A percentile compares a stretch with the other conserved stretches of the same genome.
phyloP scores from a whole-genome alignment of 2,888 invertebrate species.

The Cataglyphis cursor region DNA sequence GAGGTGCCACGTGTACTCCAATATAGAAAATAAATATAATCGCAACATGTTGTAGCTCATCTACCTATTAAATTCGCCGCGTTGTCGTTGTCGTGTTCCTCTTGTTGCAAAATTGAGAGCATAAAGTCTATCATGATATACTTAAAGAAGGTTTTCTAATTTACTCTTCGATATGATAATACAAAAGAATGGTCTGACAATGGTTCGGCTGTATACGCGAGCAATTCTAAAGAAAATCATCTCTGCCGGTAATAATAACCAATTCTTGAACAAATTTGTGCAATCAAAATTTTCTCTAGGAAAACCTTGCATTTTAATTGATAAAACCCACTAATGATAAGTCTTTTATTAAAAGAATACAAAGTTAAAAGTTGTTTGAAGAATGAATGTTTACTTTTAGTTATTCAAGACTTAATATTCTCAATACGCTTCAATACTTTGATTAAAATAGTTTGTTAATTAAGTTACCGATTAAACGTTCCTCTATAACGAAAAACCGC shows the following conservation, averaged over 20 bases:
- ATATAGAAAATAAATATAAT: conserved; percentile 49
- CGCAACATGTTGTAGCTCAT: conserved; percentile 48
- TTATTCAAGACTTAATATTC: conserved; percentile 22
- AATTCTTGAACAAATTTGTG: conserved; percentile 15
- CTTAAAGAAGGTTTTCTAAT: conserved; percentile 37
- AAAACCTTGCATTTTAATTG: conserved; percentile 24
- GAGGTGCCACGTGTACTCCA: conserved; percentile 14
- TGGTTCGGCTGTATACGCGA: background rate
- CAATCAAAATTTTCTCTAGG: background rate
- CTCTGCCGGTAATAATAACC: background rate
- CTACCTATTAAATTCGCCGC: conserved; percentile 38
- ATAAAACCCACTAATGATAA: background rate
- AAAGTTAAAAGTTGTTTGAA: conserved; percentile 1
- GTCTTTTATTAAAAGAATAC: background rate
- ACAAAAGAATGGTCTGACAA: conserved; percentile 20
- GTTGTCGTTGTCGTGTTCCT: background rate
- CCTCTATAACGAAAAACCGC: conserved; percentile 16
- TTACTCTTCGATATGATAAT: conserved; percentile 20
- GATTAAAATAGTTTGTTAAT: conserved; percentile 52
- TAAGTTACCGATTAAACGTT: conserved; percentile 35
- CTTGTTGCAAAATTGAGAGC: conserved; percentile 28
- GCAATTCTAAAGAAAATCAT: background rate
- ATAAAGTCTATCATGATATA: conserved; percentile 13
- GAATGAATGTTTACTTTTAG: background rate
- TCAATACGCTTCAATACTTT: conserved; percentile 23